These are phyloP conservation scores for Galendromus occidentalis DNA, from an alignment of 1,140 invertebrate genomes.

Conservation along the genomic window DNA sequence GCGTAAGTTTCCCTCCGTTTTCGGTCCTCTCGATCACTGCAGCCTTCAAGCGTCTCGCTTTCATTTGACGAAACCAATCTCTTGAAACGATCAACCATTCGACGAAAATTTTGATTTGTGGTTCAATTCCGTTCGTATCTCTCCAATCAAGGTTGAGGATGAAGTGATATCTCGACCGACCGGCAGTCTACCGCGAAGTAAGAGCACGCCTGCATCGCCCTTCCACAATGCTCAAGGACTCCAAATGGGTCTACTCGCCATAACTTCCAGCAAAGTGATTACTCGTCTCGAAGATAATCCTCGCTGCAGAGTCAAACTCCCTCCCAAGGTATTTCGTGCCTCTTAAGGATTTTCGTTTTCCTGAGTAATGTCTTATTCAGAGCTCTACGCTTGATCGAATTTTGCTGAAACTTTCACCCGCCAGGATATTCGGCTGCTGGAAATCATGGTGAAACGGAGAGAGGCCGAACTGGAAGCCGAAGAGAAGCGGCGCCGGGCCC, in stretches of 20 bases:
- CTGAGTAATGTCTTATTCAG: too few relatives aligned
- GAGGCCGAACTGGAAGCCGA: slow-evolving; percentile 1
- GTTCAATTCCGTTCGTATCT: too few relatives aligned
- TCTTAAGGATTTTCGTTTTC: too few relatives aligned
- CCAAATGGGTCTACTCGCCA: neutral
- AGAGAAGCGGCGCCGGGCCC: neutral
- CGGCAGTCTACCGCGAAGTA: neutral
- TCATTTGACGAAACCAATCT: too few relatives aligned
- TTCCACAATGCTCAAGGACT: neutral
- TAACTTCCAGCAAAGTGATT: neutral
- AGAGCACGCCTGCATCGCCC: neutral
- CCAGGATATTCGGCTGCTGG: neutral
- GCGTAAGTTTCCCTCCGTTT: neutral
- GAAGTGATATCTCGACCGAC: neutral
- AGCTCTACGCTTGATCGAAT: too few relatives aligned
- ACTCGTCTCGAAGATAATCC: neutral
- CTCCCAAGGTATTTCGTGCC: neutral
- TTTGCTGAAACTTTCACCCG: too few relatives aligned
- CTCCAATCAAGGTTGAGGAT: neutral
- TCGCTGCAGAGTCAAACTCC: neutral
- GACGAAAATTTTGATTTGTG: too few relatives aligned
- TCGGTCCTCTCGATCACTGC: too few relatives aligned
- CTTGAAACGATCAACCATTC: too few relatives aligned
- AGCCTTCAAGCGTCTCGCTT: too few relatives aligned
- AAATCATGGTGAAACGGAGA: slow-evolving; percentile 3